Conservation (phyloP, 2,888 invertebrate genomes). For the Rhamphomyia laevipes region DNA sequence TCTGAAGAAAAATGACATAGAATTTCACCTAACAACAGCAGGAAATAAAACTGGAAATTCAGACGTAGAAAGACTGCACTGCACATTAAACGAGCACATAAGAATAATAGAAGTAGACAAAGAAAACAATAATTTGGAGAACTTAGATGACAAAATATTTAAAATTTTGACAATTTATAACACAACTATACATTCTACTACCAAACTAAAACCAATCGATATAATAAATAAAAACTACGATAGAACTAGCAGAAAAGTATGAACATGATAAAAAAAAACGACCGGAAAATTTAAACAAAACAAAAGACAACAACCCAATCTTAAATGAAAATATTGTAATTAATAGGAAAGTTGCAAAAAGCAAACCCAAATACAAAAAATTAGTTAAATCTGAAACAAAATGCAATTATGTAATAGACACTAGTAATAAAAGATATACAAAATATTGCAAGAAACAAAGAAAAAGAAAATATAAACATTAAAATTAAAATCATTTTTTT, state of each 20-base stretch:
- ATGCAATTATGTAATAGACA: conserved; percentile 1
- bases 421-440: too few relatives aligned
- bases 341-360: neutral
- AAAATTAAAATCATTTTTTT: too few relatives aligned
- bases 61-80: conserved; percentile 8
- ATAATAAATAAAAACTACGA: neutral
- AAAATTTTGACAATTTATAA: conserved; percentile 1
- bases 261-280: neutral
- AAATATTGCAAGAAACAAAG: too few relatives aligned
- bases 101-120: conserved; percentile 3
- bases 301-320: neutral
- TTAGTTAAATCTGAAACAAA: too few relatives aligned
- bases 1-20: conserved; percentile 3
- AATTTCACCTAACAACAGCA: conserved; percentile 6
- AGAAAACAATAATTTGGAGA: neutral
- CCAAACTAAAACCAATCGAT: neutral
- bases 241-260: neutral
- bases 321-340: neutral
- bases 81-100: too few relatives aligned
- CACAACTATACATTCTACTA: neutral
- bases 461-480: too few relatives aligned
- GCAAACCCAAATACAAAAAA: too few relatives aligned
- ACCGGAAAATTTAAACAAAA: neutral
- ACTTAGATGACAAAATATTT: neutral
- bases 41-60: conserved; percentile 9